Conservation (phyloP, 1,140 invertebrate genomes). For the Drosophila arizonae region DNA sequence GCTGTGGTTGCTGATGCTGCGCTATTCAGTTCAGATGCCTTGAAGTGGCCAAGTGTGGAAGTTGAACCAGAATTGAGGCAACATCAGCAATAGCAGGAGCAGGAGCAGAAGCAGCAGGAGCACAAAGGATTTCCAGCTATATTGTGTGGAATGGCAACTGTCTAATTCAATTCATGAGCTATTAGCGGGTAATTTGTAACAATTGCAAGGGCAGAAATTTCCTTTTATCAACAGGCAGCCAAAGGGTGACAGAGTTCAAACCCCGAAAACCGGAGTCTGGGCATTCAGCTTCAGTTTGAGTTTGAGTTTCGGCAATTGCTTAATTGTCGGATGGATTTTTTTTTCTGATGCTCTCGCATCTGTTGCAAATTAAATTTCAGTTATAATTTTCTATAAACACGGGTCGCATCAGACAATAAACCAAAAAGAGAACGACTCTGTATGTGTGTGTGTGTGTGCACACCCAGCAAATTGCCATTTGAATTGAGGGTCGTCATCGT, state of each 20-base stretch:
- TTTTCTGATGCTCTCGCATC: slow-evolving; percentile 62
- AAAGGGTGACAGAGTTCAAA: slow-evolving; percentile 77
- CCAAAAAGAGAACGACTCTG: background rate
- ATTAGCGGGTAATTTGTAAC: slow-evolving; percentile 81
- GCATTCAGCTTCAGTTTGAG: background rate
- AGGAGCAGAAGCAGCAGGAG: slow-evolving; percentile 1
- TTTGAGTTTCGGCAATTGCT: slow-evolving; percentile 18
- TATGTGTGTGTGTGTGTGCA: slow-evolving; percentile 36
- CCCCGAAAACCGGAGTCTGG: slow-evolving; percentile 39
- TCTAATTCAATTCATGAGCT: slow-evolving; percentile 78
- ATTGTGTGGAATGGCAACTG: slow-evolving; percentile 23
- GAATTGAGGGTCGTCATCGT: slow-evolving; percentile 61
- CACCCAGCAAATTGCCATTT: slow-evolving; percentile 68
- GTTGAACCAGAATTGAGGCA: slow-evolving; percentile 21
- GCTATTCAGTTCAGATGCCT: slow-evolving; percentile 64
- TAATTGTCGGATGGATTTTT: slow-evolving; percentile 51
- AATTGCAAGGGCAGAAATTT: slow-evolving; percentile 53
- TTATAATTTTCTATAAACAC: slow-evolving; percentile 81
- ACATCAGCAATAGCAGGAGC: background rate
- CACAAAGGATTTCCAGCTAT: slow-evolving; percentile 26
- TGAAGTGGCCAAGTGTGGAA: slow-evolving; percentile 75
- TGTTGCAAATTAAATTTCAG: slow-evolving; percentile 82
- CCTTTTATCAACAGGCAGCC: slow-evolving; percentile 20
- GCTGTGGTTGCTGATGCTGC: slow-evolving; percentile 53
- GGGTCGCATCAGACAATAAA: slow-evolving; percentile 29